Conservation (phyloP, 1,140 invertebrate species). For the Zaprionus gabonicus region DNA sequence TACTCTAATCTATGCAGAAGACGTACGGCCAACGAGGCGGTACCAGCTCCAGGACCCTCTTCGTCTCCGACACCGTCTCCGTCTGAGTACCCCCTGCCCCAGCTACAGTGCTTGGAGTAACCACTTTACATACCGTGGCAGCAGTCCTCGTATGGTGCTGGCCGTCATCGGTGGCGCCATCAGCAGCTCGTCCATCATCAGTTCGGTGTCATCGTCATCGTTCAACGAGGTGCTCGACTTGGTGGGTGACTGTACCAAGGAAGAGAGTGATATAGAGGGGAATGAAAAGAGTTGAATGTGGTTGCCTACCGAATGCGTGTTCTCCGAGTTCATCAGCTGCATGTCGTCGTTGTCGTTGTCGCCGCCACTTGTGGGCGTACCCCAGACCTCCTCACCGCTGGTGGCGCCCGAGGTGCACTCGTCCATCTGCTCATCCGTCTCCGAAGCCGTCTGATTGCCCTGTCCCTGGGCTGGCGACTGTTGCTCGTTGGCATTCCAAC, state of each 20-base stretch:
- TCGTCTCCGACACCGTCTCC: too few species aligned
- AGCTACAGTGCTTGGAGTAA: conserved; percentile 7
- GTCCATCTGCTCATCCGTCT: conserved; percentile 86
- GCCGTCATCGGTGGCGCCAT: conserved; percentile 89
- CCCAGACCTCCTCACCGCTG: conserved; percentile 93
- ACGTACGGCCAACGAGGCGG: background rate
- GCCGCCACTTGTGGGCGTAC: conserved; percentile 92
- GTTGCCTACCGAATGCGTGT: conserved; percentile 87
- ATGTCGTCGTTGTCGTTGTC: conserved; percentile 90
- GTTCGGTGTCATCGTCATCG: conserved; percentile 88
- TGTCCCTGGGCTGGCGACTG: conserved; percentile 23
- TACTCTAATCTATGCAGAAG: background rate
- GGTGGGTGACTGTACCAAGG: conserved; percentile 85
- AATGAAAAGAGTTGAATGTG: background rate
- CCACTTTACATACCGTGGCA: conserved; percentile 86
- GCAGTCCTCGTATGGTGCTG: conserved; percentile 87
- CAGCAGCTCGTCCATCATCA: conserved; percentile 90
- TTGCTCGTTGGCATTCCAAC: conserved; percentile 79
- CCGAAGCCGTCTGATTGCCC: conserved; percentile 80
- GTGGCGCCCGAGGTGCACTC: conserved; percentile 90
- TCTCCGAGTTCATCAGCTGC: conserved; percentile 87
- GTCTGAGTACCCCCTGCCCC: background rate
- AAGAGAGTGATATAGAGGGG: too few species aligned
- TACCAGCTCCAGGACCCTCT: too few species aligned
- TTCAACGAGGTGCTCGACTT: conserved; percentile 88